Conservation (phyloP, 2,797 vertebrate genomes). For the Crotalus adamanteus region DNA sequence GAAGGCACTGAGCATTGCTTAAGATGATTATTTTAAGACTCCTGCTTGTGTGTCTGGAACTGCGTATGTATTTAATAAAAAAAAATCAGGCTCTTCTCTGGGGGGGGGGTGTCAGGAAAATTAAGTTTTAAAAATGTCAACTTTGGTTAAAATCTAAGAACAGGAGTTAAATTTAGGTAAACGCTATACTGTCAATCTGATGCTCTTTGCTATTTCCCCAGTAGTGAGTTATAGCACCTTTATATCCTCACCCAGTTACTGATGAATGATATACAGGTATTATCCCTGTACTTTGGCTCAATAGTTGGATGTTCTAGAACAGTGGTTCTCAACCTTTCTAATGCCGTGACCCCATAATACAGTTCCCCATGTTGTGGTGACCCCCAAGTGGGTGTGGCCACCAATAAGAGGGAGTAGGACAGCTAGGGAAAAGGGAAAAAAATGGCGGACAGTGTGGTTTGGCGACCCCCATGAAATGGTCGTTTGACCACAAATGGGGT, state of each 20-base stretch:
- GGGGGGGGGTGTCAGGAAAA: too few relatives aligned
- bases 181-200: neutral
- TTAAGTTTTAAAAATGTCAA: neutral
- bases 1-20: neutral
- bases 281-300: neutral
- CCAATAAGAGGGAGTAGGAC: too few relatives aligned
- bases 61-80: neutral
- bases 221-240: neutral
- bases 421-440: too few relatives aligned
- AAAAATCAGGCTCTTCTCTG: neutral
- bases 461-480: too few relatives aligned
- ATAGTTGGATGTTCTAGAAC: neutral
- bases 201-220: neutral
- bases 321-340: too few relatives aligned
- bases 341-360: too few relatives aligned
- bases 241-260: neutral
- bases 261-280: neutral
- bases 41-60: neutral
- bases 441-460: too few relatives aligned
- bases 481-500: too few relatives aligned
- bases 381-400: too few relatives aligned
- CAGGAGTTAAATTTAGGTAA: neutral
- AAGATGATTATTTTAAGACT: rapidly evolving
- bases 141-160: neutral
- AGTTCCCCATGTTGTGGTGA: too few relatives aligned